Evolutionary conservation across 2,797 vertebrate genomes (phyloP), one percentile per base, ranked within the genome.

Genomic region (Schizopygopsis pylzovi): DNA sequence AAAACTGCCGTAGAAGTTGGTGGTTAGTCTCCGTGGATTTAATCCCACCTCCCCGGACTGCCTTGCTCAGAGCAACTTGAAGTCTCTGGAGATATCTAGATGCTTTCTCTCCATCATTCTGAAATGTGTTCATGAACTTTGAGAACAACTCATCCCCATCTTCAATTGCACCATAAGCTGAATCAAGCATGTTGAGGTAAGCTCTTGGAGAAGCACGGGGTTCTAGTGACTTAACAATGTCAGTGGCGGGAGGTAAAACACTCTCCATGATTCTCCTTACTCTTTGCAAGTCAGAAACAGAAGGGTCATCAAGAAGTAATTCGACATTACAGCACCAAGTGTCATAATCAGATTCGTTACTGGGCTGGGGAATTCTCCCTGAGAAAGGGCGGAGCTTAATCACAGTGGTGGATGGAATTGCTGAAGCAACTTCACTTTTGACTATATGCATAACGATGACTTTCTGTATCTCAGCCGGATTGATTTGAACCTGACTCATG

Each of bases 381-480:
- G 73, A 54, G 73, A 67, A 78, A 71, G 52, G 39, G 6, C 1
- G 25, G 63, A n/a, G 28, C 75, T 49, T 56, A 9, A 85, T 28
- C 13, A 79, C 78, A n/a, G 28, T 9, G 0, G 59, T 65, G 4
- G 41, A n/a, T 39, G 43, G 15, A 37, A 39, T 37, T 15, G 65
- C 33, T 22, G 13, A 1, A 33, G 28, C 11, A 1, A 54, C 83
- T 13, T 54, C 67, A 41, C 45, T 78, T 3, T 52, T 65, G 0
- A 85, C 47, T 10, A 85, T 33, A n/a, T 85, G 76, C 61, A 59
- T 37, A 0, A 47, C 63, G 1, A 61, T 56, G 6, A 80, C 37
- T 56, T 68, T 78, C 33, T 71, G 76, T 6, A 71, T 45, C 52
- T 79, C 76, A n/a, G 83, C 18, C 2, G 83, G 43, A 16, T 13